Evolutionary conservation across 2,113 vertebrate genomes (phyloP).

Genomic region (Gorsachius goisagi): DNA sequence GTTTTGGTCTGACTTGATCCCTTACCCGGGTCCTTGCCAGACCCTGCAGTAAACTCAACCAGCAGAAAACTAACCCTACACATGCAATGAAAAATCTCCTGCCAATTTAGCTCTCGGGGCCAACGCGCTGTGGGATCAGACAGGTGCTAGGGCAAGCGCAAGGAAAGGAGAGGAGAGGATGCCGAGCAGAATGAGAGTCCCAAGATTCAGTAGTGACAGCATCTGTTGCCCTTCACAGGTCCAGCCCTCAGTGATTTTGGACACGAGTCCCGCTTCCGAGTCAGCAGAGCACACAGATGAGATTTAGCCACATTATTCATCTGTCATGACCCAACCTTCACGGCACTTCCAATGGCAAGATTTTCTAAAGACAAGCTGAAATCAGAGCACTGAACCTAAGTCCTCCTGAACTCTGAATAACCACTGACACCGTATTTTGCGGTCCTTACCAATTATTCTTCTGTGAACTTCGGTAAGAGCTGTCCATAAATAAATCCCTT

Average conservation of each 20-base stretch:
- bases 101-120: neutral
- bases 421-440: neutral
- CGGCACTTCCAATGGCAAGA: neutral
- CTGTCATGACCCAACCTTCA: neutral
- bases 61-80: neutral
- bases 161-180: neutral
- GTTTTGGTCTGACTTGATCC: neutral
- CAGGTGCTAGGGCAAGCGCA: neutral
- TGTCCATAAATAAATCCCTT: neutral
- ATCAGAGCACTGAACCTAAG: neutral
- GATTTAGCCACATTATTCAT: fast-evolving
- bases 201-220: neutral
- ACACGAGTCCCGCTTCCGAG: neutral
- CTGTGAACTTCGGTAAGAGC: neutral
- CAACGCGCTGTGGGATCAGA: neutral
- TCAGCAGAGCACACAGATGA: neutral
- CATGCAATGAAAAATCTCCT: neutral
- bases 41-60: neutral
- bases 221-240: neutral
- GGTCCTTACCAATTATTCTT: neutral
- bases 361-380: neutral
- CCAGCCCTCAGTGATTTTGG: neutral
- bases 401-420: neutral
- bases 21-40: neutral
- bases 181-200: neutral